Evolutionary conservation across 2,113 vertebrate species (phyloP).

Genomic region (Ondatra zibethicus): DNA sequence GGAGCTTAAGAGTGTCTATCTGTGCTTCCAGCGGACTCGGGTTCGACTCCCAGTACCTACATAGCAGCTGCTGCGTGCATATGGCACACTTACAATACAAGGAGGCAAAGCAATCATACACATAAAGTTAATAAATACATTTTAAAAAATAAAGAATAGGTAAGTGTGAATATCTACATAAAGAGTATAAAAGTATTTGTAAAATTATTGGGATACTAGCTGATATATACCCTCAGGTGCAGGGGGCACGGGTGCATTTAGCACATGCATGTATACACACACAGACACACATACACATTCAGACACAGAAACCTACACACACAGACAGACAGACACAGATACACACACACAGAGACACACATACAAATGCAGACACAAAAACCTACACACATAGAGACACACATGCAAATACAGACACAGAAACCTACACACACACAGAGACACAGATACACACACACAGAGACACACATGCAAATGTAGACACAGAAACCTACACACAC

Average conservation of each 20-base stretch:
- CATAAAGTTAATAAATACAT: background rate
- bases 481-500: too few relatives aligned
- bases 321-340: background rate
- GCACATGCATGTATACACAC: background rate
- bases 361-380: too few relatives aligned
- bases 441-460: too few relatives aligned
- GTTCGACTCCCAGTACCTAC: background rate
- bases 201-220: background rate
- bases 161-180: background rate
- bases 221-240: conserved; percentile 9
- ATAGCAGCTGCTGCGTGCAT: background rate
- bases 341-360: background rate
- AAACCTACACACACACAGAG: too few relatives aligned
- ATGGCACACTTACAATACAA: background rate
- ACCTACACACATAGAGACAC: background rate
- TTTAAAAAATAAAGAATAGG: background rate
- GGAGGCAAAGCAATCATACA: background rate
- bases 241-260: background rate
- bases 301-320: too few relatives aligned
- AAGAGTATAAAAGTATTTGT: conserved; percentile 32
- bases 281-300: background rate
- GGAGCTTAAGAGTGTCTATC: background rate
- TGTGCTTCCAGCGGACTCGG: background rate
- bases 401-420: too few relatives aligned
- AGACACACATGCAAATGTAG: too few relatives aligned